Percentiles rank a stretch among this genome's conserved stretches.
Conservation (phyloP, 2,797 vertebrate genomes). For the Ambastaia sidthimunki region DNA sequence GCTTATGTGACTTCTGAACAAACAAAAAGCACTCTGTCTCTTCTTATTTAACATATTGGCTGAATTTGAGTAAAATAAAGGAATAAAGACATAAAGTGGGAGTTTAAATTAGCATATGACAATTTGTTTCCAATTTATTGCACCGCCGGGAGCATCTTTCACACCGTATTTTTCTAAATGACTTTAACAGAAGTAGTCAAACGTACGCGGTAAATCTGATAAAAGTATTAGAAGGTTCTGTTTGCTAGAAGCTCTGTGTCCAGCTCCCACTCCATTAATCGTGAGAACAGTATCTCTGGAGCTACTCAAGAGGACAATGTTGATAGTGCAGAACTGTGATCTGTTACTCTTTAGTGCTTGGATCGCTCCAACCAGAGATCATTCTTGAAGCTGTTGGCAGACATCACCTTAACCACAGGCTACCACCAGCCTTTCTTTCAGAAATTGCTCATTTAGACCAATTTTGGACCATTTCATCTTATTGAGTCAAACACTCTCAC, state of each 20-base stretch:
- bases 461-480: constrained; percentile 5
- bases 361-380: constrained; percentile 1
- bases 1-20: constrained; percentile 48
- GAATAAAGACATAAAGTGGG: constrained; percentile 45
- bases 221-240: not conserved
- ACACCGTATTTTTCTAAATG: not conserved
- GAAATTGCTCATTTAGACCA: constrained; percentile 2
- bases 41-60: constrained; percentile 50
- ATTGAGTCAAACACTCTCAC: not conserved
- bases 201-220: not conserved
- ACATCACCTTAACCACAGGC: not conserved
- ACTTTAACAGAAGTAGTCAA: not conserved
- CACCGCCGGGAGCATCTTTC: not conserved
- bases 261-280: not conserved
- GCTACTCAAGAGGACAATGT: not conserved
- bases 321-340: not conserved
- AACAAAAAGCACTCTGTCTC: constrained; percentile 29
- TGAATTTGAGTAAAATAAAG: constrained; percentile 51
- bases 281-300: not conserved
- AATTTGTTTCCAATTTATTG: not conserved
- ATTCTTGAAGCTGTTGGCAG: not conserved
- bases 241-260: constrained; percentile 1
- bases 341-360: constrained; percentile 8
- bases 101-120: not conserved
- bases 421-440: not conserved